Evolutionary conservation across 2,113 vertebrate genomes (phyloP), one percentile per base, ranked within the genome.

Genomic region (Coturnix japonica): DNA sequence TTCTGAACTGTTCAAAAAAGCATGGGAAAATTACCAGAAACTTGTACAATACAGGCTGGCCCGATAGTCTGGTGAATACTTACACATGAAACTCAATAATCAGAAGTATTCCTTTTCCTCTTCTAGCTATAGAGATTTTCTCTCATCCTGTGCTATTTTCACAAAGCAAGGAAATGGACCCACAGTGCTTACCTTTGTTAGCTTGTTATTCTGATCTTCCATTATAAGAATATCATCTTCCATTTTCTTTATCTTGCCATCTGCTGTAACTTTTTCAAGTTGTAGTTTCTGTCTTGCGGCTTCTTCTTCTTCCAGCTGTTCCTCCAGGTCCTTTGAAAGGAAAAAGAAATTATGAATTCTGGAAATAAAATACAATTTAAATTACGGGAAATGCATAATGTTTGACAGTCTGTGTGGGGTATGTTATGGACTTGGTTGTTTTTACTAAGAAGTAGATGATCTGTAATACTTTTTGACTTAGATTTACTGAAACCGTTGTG

Each of bases 131-230:
- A 81, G 33, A 78, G 7, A 19, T 69, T 79, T 95, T 83, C 26
- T 81, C 26, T 84, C 44, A 37, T 28, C 26, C 78, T 75, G 10
- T 11, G 4, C 41, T 67, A 8, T 37, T 73, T 82, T 59, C n/a
- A n/a, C 22, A 39, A 49, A 33, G 21, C 33, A 78, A 78, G 43
- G 53, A 84, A 78, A 47, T 31, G 31, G 43, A 35, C 10, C 20
- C 26, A 31, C 22, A 21, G 9, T 1, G 8, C 91, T 61, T 56
- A 98, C 99, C 96, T 99, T 99, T 15, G 96, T 98, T 72, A 99
- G 97, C 69, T 99, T 99, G 93, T 98, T 98, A 76, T 99, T 99
- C 89, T 99, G 98, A 84, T 99, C 99, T 25, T 99, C 98, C 98
- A 99, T 98, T 41, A 98, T 91, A 79, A 99, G 96, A 66, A 99